These are phyloP conservation scores for Andricus quercusramuli DNA, from an alignment of 2,888 invertebrate genomes.

Conservation along the genomic window DNA sequence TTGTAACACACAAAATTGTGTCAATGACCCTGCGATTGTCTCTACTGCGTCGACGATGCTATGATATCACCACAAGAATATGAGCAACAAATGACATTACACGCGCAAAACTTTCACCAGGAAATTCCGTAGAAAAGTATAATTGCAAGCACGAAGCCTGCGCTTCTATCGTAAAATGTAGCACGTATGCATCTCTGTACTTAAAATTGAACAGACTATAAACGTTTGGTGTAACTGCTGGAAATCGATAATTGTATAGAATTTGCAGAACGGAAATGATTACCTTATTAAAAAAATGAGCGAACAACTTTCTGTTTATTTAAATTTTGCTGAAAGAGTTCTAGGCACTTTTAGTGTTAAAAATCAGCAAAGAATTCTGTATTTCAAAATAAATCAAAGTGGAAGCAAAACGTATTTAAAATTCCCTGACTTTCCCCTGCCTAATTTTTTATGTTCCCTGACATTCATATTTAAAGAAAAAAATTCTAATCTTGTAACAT, in stretches of 20 bases:
- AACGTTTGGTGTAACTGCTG: not conserved
- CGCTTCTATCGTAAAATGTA: not conserved
- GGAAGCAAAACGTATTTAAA: no score
- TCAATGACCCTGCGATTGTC: slow-evolving; percentile 15
- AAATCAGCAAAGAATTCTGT: not conserved
- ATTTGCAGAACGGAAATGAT: not conserved
- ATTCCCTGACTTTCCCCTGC: no score
- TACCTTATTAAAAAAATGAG: not conserved
- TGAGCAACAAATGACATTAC: slow-evolving; percentile 33
- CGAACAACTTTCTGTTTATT: not conserved
- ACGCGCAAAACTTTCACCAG: slow-evolving; percentile 48
- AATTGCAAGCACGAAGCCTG: slow-evolving; percentile 15
- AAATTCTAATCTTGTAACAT: no score
- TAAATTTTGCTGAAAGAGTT: not conserved
- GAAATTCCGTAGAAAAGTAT: slow-evolving; percentile 48
- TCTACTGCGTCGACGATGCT: not conserved
- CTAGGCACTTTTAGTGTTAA: not conserved
- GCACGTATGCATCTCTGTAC: not conserved
- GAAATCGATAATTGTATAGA: slow-evolving; percentile 14
- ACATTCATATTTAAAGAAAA: no score
- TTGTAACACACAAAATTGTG: slow-evolving; percentile 4
- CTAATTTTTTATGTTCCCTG: no score
- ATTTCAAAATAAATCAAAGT: no score
- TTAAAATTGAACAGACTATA: not conserved
- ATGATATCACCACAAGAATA: slow-evolving; percentile 23